Evolutionary conservation across 2,888 invertebrate species (phyloP), one percentile per base, ranked within the genome.

Genomic region (Rhagonycha lutea): DNA sequence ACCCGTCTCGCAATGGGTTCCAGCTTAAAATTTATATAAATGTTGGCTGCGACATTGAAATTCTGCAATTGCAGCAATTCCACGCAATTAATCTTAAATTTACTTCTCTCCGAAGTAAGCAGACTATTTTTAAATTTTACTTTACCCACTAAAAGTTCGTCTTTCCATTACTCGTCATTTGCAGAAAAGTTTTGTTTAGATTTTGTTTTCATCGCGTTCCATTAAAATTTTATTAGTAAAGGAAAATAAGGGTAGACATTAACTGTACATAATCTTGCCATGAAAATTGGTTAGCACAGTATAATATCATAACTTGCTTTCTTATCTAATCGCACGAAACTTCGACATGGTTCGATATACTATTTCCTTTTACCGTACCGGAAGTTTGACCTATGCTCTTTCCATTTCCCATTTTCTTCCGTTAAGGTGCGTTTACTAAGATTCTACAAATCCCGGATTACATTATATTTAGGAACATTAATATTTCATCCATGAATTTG

Each of bases 11-110:
- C 74, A 77, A 74, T 74, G 72, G 74, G 77, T 75, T 72, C 70
- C 75, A 75, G 73, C 75, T 77, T 73, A 77, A 77, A 77, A 77
- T 77, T 77, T 77, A 77, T 77, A 77, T 77, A 77, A 77, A 74
- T 77, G 77, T 74, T 77, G 74, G 72, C 72, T 71, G 71, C 62
- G 67, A 68, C 74, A 77, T 74, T 68, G 77, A 77, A 68, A 77
- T 77, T 77, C 74, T 63, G 63, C 74, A 74, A 74, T 77, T 74
- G 77, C 77, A 26, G 74, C 77, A 69, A 76, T 76, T 70, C 73
- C 68, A 61, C 12, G 28, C 70, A 61, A 71, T 76, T 73, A 76
- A 76, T 76, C 70, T 73, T 72, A 28, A 47, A 47, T 47, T 47
- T 47, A 47, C 4, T 47, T 47, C n/a, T 47, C n/a, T 8, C 7